Percentiles rank a stretch among this genome's conserved stretches.
These are phyloP conservation scores for Hypsibius dujardini DNA, from an alignment of 1,140 invertebrate species.

Conservation along the genomic window DNA sequence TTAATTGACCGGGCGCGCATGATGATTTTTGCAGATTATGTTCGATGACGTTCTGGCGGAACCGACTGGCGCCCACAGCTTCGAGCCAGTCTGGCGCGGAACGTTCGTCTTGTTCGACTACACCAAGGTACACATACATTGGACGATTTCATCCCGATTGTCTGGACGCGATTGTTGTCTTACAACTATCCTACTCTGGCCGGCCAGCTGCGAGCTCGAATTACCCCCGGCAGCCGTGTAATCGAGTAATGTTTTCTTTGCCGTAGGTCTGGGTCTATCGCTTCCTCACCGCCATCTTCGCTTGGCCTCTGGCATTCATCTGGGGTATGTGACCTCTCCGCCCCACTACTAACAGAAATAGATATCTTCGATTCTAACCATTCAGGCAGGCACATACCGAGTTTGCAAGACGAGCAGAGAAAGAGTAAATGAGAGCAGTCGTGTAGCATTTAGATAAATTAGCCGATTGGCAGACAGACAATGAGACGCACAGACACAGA, in stretches of 20 bases:
- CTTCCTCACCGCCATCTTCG: slow-evolving; percentile 1
- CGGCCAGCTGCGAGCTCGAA: no score
- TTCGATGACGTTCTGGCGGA: slow-evolving; percentile 16
- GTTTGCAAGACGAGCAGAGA: no score
- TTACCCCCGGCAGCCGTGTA: no score
- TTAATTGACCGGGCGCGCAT: not conserved
- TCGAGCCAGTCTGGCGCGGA: not conserved
- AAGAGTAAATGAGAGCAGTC: no score
- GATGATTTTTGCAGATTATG: slow-evolving; percentile 10
- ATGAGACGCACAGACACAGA: no score
- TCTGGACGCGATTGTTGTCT: no score
- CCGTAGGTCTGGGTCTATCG: slow-evolving; percentile 10
- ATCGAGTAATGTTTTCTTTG: no score
- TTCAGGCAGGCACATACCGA: no score
- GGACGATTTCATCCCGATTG: no score
- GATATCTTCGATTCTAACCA: not conserved
- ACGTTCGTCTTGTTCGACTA: not conserved
- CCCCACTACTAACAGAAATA: not conserved
- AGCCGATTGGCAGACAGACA: not conserved
- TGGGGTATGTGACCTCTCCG: slow-evolving; percentile 1
- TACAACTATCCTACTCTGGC: no score
- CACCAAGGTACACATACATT: slow-evolving; percentile 12
- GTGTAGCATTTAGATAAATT: no score
- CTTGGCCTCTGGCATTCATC: not conserved
- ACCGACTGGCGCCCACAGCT: not conserved